phyloP scores from a whole-genome alignment of 2,113 vertebrate species.

The Empidonax alnorum region DNA sequence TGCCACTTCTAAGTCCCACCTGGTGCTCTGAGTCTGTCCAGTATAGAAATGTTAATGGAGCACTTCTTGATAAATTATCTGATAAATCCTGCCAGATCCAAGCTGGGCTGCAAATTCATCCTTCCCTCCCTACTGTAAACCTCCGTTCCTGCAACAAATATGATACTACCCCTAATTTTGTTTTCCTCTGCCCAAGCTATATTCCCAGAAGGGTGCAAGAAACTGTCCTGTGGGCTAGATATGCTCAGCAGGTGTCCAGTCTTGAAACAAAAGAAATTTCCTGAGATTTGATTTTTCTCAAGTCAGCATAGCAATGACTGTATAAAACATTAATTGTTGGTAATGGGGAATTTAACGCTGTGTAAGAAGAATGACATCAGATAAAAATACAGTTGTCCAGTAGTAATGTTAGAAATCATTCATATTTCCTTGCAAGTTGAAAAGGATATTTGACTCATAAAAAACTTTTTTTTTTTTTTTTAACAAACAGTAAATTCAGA shows the following conservation, averaged over 20 bases:
- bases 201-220: neutral
- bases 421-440: neutral
- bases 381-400: neutral
- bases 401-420: neutral
- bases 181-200: neutral
- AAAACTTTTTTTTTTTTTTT: neutral
- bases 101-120: neutral
- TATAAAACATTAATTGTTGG: neutral
- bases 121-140: neutral
- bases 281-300: neutral
- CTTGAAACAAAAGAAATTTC: neutral
- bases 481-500: neutral
- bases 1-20: neutral
- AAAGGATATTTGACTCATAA: neutral
- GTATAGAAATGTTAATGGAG: neutral
- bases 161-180: neutral
- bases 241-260: neutral
- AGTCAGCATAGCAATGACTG: neutral
- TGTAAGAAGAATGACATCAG: neutral
- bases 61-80: neutral
- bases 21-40: neutral
- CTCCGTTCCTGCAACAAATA: neutral
- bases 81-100: constrained; percentile 5
- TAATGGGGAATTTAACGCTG: neutral
- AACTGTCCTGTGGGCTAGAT: neutral